phyloP scores from a whole-genome alignment of 2,113 vertebrate genomes.

The Oreotrochilus melanogaster region DNA sequence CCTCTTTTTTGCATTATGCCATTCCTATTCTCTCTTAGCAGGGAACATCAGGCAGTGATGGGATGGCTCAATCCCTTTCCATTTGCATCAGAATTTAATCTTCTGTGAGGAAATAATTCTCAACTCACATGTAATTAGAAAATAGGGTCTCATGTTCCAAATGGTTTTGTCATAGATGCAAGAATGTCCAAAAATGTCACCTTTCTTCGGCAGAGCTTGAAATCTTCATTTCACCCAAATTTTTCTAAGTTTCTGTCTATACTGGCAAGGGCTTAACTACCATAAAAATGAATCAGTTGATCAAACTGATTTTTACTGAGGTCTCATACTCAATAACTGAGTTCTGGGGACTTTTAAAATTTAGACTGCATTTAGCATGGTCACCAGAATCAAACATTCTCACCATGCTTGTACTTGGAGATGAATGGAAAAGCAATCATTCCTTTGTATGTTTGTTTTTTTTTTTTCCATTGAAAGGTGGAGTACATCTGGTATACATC shows the following conservation, averaged over 20 bases:
- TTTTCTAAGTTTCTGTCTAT: background rate
- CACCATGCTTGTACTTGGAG: background rate
- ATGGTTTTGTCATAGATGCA: background rate
- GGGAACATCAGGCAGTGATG: background rate
- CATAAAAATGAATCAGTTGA: background rate
- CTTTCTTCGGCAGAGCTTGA: background rate
- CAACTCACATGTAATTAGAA: background rate
- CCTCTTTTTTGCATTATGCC: background rate
- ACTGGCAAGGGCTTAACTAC: background rate
- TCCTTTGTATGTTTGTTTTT: background rate
- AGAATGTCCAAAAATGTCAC: background rate
- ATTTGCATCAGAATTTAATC: conserved; percentile 40
- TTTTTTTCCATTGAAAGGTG: background rate
- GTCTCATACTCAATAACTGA: background rate
- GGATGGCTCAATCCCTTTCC: background rate
- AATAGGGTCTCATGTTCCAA: background rate
- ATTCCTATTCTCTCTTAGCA: conserved; percentile 3
- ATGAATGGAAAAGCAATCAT: background rate
- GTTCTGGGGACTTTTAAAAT: background rate
- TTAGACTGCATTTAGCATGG: background rate
- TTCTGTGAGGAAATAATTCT: background rate
- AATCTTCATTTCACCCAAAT: background rate
- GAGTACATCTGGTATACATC: background rate
- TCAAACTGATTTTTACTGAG: background rate
- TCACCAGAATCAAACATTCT: accelerated